Conservation (phyloP, 1,140 invertebrate species). For the Macrobrachium rosenbergii region DNA sequence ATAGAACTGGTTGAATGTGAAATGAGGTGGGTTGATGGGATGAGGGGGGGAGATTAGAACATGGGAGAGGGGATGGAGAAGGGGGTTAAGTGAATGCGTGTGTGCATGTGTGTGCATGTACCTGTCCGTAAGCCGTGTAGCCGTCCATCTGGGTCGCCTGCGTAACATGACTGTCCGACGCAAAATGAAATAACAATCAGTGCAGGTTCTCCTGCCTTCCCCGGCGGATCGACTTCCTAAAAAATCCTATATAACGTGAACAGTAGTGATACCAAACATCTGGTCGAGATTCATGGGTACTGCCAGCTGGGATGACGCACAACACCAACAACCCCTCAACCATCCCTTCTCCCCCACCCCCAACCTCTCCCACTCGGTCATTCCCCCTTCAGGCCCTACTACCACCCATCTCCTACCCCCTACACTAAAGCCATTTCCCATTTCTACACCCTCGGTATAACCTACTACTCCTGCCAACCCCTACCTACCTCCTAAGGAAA, state of each 20-base stretch:
- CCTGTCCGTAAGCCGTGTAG: background rate
- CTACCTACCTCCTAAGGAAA: background rate
- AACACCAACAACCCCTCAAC: background rate
- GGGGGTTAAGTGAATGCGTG: background rate
- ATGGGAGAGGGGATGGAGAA: background rate
- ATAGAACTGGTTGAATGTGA: background rate
- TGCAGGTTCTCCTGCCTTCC: background rate
- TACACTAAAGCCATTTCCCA: background rate
- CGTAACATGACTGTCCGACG: conserved; percentile 25
- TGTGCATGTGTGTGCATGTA: background rate
- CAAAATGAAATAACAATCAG: conserved; percentile 35
- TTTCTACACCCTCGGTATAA: background rate
- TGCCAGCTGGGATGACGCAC: background rate
- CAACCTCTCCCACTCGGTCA: background rate
- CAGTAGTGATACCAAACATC: conserved; percentile 42
- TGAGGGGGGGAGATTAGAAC: background rate
- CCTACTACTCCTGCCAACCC: background rate
- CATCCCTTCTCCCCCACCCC: background rate
- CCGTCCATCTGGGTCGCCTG: background rate
- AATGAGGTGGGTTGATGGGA: background rate
- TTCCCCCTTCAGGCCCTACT: background rate
- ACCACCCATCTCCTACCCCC: background rate
- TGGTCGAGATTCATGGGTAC: conserved; percentile 39
- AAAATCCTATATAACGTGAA: conserved; percentile 48
- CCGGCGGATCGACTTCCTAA: conserved; percentile 6